Conservation (phyloP, 2,797 vertebrate genomes). For the Loris lydekkerianus region DNA sequence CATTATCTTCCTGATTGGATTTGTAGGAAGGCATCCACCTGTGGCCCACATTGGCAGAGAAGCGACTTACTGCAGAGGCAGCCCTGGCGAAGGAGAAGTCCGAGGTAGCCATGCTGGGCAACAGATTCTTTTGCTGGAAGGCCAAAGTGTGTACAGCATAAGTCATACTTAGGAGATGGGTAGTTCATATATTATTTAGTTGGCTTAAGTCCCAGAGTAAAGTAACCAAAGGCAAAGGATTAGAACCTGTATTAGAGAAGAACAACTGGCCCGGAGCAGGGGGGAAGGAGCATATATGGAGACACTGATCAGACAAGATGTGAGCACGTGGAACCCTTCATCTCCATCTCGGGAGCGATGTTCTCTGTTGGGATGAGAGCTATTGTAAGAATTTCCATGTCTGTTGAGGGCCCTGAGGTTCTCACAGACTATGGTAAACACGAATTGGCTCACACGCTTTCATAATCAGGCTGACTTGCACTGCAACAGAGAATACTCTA, state of each 20-base stretch:
- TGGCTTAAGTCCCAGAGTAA: constrained; percentile 59
- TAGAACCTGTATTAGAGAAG: constrained; percentile 8
- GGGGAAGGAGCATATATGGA: not conserved
- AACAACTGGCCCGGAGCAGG: constrained; percentile 18
- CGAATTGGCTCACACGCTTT: constrained; percentile 88
- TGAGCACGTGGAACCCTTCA: not conserved
- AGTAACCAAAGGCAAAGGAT: constrained; percentile 50
- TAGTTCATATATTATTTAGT: constrained; percentile 38
- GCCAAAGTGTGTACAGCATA: not conserved
- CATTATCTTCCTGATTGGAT: constrained; percentile 79
- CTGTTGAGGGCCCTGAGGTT: constrained; percentile 87
- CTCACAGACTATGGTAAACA: constrained; percentile 89
- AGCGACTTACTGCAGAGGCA: constrained; percentile 57
- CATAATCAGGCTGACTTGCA: constrained; percentile 89
- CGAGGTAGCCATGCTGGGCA: not conserved
- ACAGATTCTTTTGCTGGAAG: constrained; percentile 55
- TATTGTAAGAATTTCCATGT: constrained; percentile 86
- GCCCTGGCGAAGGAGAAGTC: constrained; percentile 22
- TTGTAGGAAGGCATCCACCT: constrained; percentile 82
- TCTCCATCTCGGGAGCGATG: constrained; percentile 62
- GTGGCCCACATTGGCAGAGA: constrained; percentile 78
- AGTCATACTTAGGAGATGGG: constrained; percentile 38
- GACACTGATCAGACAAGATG: constrained; percentile 54
- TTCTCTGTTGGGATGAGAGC: constrained; percentile 80
- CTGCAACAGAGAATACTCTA: constrained; percentile 90